Evolutionary conservation across 2,113 vertebrate species (phyloP).

Genomic region (Triplophysa rosa): DNA sequence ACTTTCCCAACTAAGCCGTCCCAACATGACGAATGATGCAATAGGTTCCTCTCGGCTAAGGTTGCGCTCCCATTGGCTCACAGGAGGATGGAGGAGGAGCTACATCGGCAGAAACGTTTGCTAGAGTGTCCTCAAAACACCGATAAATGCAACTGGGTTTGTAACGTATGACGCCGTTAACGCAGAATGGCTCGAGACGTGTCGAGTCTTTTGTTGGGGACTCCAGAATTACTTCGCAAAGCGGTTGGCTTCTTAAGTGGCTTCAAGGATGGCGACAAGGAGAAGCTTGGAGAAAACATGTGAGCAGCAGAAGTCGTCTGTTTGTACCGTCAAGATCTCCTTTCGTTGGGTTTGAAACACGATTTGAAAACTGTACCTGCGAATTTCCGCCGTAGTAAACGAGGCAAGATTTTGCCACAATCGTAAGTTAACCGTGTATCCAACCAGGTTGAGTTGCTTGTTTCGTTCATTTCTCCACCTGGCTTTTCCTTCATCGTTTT

Average conservation of each 20-base stretch:
- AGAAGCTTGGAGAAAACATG: not conserved
- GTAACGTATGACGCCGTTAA: no score
- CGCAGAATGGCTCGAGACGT: not conserved
- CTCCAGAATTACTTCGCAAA: not conserved
- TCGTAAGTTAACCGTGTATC: constrained; percentile 41
- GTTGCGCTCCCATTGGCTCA: not conserved
- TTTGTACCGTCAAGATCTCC: constrained; percentile 3
- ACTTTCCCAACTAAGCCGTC: not conserved
- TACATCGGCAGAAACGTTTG: constrained; percentile 49
- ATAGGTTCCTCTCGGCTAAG: not conserved
- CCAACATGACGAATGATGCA: not conserved
- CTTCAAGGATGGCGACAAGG: constrained; percentile 1
- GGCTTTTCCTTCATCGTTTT: constrained; percentile 55
- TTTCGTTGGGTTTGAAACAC: not conserved
- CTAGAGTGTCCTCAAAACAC: constrained; percentile 44
- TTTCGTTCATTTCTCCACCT: not conserved
- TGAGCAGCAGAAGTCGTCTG: constrained; percentile 13
- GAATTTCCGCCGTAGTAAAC: constrained; percentile 21
- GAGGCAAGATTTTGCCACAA: constrained; percentile 51
- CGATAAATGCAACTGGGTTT: not conserved
- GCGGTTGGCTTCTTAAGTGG: constrained; percentile 11
- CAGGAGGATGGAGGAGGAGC: constrained; percentile 8
- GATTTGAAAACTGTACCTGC: constrained; percentile 1
- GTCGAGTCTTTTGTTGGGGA: not conserved
- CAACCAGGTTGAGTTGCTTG: constrained; percentile 44